These are phyloP conservation scores for Triplophysa siluroides DNA, from an alignment of 2,113 vertebrate species.

Conservation along the genomic window DNA sequence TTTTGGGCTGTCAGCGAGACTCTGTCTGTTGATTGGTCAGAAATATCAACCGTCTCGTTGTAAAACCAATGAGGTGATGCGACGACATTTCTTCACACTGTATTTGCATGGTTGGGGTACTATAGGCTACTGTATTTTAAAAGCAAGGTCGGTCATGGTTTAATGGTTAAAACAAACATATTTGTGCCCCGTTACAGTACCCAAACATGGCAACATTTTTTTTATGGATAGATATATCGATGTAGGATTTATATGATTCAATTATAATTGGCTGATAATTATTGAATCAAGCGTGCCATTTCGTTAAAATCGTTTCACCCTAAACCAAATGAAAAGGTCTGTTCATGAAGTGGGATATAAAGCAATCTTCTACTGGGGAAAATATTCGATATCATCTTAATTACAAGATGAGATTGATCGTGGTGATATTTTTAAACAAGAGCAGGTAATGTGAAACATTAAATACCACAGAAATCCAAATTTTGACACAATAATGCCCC, in stretches of 20 bases:
- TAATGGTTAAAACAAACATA: not conserved
- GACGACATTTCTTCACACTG: not conserved
- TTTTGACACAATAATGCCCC: constrained; percentile 32
- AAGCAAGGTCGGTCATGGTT: not conserved
- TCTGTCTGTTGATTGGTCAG: not conserved
- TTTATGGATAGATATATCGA: too few species aligned
- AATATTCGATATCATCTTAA: not conserved
- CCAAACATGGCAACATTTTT: not conserved
- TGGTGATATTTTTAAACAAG: not conserved
- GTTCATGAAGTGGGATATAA: not conserved
- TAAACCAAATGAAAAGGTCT: not conserved
- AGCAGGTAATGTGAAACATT: not conserved
- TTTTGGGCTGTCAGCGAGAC: constrained; percentile 22
- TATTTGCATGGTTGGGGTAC: not conserved
- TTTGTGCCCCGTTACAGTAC: not conserved
- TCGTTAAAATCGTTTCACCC: not conserved
- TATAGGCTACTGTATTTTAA: not conserved
- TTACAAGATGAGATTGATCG: not conserved
- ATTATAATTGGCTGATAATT: not conserved
- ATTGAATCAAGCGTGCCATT: not conserved
- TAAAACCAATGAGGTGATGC: constrained; percentile 10
- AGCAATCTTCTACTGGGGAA: not conserved
- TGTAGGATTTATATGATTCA: not conserved
- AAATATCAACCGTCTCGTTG: constrained; percentile 8
- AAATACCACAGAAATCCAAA: not conserved